Percentiles rank a stretch among this genome's conserved stretches.
These are phyloP conservation scores for Hyposmocoma kahamanoa DNA, from an alignment of 1,140 invertebrate genomes.

Conservation along the genomic window DNA sequence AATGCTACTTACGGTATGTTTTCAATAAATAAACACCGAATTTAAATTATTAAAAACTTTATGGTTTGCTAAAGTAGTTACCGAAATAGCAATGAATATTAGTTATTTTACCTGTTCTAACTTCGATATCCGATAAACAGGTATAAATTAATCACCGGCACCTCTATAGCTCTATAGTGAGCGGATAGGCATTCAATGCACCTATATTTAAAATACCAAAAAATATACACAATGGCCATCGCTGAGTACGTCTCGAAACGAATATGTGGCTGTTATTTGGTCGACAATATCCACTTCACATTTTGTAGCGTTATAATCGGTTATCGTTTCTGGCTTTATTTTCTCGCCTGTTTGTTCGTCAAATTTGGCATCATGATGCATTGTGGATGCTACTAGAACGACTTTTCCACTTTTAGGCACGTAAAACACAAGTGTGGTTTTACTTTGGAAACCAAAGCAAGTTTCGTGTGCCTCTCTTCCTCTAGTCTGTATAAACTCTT, in stretches of 20 bases:
- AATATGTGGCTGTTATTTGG: conserved; percentile 34
- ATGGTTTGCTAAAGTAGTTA: too few relatives aligned
- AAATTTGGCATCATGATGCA: conserved; percentile 21
- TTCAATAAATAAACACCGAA: too few relatives aligned
- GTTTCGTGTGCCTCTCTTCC: conserved; percentile 5
- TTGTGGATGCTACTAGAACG: conserved; percentile 25
- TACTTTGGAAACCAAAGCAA: conserved; percentile 16
- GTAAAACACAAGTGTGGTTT: conserved; percentile 21
- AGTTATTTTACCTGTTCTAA: too few relatives aligned
- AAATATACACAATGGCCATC: conserved; percentile 30
- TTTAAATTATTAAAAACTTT: too few relatives aligned
- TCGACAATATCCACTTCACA: conserved; percentile 47
- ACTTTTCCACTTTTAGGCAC: conserved; percentile 26
- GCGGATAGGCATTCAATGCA: conserved; percentile 16
- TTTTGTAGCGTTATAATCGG: conserved; percentile 48
- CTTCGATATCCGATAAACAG: too few relatives aligned
- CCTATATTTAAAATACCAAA: conserved; percentile 14
- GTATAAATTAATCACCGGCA: too few relatives aligned
- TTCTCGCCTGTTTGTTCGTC: conserved; percentile 6
- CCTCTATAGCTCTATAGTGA: too few relatives aligned
- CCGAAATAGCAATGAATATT: too few relatives aligned
- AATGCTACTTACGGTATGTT: too few relatives aligned
- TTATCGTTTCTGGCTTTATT: conserved; percentile 45
- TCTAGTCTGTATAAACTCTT: conserved; percentile 2
- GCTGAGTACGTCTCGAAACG: conserved; percentile 21